phyloP scores from a whole-genome alignment of 2,113 vertebrate species.

The Vulpes lagopus region DNA sequence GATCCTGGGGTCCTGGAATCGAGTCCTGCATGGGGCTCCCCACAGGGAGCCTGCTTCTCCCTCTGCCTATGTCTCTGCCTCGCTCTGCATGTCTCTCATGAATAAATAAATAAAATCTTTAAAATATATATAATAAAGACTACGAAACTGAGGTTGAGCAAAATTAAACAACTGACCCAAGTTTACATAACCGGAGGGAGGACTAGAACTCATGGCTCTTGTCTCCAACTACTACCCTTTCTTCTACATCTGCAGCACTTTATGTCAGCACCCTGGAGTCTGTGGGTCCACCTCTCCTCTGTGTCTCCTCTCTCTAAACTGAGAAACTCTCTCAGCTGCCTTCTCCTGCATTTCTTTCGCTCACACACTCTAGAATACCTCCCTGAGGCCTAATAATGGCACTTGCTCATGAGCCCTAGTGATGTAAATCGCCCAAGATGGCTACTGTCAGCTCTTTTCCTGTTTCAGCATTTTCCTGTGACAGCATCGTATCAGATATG shows the following conservation, averaged over 20 bases:
- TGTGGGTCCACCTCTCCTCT: not conserved
- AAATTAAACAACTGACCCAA: not conserved
- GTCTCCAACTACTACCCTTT: not conserved
- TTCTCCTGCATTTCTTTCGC: not conserved
- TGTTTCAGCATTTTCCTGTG: not conserved
- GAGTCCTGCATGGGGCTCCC: no score
- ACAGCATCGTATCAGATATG: not conserved
- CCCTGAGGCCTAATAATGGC: not conserved
- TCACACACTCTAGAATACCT: not conserved
- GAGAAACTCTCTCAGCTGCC: not conserved
- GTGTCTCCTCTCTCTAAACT: not conserved
- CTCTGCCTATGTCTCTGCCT: no score
- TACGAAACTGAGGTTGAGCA: not conserved
- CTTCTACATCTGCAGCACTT: not conserved
- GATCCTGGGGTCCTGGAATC: no score
- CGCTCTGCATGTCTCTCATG: no score
- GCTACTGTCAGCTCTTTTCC: not conserved
- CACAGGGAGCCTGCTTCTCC: no score
- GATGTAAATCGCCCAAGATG: not conserved
- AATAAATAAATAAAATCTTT: no score
- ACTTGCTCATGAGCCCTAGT: not conserved
- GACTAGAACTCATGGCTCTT: not conserved
- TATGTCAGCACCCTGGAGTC: not conserved
- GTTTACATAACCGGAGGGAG: not conserved
- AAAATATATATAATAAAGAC: not conserved